A percentile compares a stretch with the other conserved stretches of the same genome.
Conservation (phyloP, 2,888 invertebrate genomes). For the Carabus problematicus region DNA sequence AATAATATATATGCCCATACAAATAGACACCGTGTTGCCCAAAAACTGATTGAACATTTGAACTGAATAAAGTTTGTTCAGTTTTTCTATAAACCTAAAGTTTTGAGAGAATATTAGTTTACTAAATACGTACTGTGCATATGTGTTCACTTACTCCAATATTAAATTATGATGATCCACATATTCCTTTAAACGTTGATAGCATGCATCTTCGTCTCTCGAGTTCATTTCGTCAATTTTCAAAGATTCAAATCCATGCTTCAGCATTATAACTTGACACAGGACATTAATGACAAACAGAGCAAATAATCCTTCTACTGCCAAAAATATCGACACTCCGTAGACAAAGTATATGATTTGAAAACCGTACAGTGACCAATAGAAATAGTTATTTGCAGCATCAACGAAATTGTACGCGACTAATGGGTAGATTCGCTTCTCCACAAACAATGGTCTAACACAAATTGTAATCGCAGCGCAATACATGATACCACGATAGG, state of each 20-base stretch:
- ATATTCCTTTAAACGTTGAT: no score
- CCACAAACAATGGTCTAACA: conserved; percentile 18
- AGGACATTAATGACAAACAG: no score
- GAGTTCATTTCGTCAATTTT: conserved; percentile 9
- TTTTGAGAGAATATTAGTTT: no score
- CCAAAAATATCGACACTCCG: conserved; percentile 8
- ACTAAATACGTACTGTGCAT: no score
- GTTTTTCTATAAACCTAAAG: no score
- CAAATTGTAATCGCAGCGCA: conserved; percentile 11
- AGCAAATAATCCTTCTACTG: conserved; percentile 28
- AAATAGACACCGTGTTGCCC: conserved; percentile 36
- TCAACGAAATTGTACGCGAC: conserved; percentile 19
- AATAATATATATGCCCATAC: conserved; percentile 33
- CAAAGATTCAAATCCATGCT: conserved; percentile 23
- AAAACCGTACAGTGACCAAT: conserved; percentile 12
- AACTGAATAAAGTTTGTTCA: conserved; percentile 24
- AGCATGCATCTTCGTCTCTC: conserved; percentile 14
- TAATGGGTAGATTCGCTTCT: conserved; percentile 17
- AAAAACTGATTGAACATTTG: conserved; percentile 32
- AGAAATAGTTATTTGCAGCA: conserved; percentile 12
- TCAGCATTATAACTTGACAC: conserved; percentile 30
- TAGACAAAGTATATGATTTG: conserved; percentile 25
- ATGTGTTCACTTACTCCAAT: no score
- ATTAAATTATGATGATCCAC: no score
- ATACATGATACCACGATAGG: background rate